Percentiles rank a stretch among this genome's conserved stretches.
phyloP scores from a whole-genome alignment of 2,797 vertebrate species.

The Anisognathus igniventris region DNA sequence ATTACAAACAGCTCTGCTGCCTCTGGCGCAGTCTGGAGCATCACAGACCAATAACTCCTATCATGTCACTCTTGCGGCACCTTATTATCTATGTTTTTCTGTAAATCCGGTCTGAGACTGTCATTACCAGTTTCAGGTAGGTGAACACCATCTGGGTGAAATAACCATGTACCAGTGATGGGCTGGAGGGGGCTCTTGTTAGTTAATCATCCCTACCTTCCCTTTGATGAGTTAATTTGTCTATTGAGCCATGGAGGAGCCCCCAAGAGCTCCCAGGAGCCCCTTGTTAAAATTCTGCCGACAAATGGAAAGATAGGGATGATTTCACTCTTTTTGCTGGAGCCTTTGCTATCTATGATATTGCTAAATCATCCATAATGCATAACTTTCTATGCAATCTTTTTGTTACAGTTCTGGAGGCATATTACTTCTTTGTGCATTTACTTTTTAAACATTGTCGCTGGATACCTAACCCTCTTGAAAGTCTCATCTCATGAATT shows the following conservation, averaged over 20 bases:
- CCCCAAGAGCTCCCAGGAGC: slow-evolving; percentile 61
- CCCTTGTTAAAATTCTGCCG: slow-evolving; percentile 45
- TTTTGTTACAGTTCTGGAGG: neutral
- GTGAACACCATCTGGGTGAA: slow-evolving; percentile 66
- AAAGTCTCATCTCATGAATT: neutral
- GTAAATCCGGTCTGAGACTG: slow-evolving; percentile 36
- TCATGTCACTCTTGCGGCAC: slow-evolving; percentile 33
- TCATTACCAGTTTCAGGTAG: slow-evolving; percentile 65
- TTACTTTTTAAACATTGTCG: neutral
- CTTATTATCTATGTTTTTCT: slow-evolving; percentile 59
- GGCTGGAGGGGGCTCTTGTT: slow-evolving; percentile 61
- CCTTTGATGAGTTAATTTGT: slow-evolving; percentile 66
- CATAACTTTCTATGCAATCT: slow-evolving; percentile 7
- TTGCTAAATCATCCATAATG: slow-evolving; percentile 52
- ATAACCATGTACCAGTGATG: slow-evolving; percentile 48
- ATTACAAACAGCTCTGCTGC: slow-evolving; percentile 40
- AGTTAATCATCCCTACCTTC: slow-evolving; percentile 67
- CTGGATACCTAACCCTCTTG: neutral
- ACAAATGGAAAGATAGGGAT: slow-evolving; percentile 53
- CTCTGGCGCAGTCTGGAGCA: slow-evolving; percentile 39
- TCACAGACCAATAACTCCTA: slow-evolving; percentile 45
- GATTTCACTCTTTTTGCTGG: slow-evolving; percentile 49
- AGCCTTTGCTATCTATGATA: neutral
- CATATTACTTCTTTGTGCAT: neutral
- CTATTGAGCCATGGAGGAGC: slow-evolving; percentile 49